Conservation (phyloP, 2,113 vertebrate genomes). For the Scophthalmus maximus region DNA sequence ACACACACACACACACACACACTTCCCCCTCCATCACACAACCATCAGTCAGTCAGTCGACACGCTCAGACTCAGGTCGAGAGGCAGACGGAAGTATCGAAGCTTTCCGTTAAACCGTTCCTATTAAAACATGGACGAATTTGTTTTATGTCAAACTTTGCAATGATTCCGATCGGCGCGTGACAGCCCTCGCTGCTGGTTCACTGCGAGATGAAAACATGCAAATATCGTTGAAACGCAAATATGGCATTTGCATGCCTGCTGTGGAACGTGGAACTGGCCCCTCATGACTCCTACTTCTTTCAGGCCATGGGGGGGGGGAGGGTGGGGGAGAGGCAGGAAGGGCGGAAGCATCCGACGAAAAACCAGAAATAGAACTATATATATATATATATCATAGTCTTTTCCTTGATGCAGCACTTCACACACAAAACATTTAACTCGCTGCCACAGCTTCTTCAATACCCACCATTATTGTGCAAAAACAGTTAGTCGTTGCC, state of each 20-base stretch:
- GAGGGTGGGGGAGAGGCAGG: constrained; percentile 50
- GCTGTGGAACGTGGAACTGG: too few species aligned
- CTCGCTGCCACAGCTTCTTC: not conserved
- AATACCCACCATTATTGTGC: not conserved
- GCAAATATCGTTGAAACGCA: constrained; percentile 44
- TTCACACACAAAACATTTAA: not conserved
- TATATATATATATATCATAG: too few species aligned
- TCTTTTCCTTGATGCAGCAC: constrained; percentile 40
- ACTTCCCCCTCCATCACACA: constrained; percentile 46
- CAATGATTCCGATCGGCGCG: constrained; percentile 22
- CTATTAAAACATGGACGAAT: not conserved
- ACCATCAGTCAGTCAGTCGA: not conserved
- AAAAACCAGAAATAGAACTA: constrained; percentile 63
- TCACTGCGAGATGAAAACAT: constrained; percentile 11
- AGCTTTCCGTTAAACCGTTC: not conserved
- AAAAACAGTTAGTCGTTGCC: not conserved
- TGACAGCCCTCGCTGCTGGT: not conserved
- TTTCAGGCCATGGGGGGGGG: not conserved
- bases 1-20: constrained; percentile 44
- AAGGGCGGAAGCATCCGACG: constrained; percentile 69
- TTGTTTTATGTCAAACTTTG: constrained; percentile 12
- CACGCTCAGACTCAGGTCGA: not conserved
- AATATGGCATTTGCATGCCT: constrained; percentile 65
- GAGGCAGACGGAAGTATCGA: not conserved
- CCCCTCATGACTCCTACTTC: too few species aligned